These are phyloP conservation scores for Drosophila pseudoobscura DNA, from an alignment of 1,140 invertebrate genomes.

Conservation along the genomic window DNA sequence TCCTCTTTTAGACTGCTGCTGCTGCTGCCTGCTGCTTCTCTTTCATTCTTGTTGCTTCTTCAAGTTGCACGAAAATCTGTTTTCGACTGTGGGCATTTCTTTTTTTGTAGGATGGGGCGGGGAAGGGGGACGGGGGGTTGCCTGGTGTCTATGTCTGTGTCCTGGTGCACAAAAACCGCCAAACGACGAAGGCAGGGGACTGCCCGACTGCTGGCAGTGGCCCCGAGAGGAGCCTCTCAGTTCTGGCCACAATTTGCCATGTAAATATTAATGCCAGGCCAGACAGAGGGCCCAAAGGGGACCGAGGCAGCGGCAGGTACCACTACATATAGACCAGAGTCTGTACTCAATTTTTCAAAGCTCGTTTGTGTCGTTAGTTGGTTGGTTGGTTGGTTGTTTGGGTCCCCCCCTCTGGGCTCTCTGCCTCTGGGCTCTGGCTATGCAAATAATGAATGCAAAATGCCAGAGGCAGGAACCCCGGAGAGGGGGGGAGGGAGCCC, in stretches of 20 bases:
- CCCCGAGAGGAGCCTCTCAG: conserved; percentile 43
- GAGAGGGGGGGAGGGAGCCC: neutral
- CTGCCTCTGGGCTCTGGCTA: conserved; percentile 48
- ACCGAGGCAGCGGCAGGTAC: neutral
- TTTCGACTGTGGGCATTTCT: conserved; percentile 67
- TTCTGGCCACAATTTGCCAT: conserved; percentile 74
- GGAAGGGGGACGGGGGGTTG: neutral
- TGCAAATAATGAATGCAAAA: conserved; percentile 80
- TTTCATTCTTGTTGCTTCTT: conserved; percentile 13
- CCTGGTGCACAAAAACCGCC: conserved; percentile 58
- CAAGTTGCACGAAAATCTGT: conserved; percentile 57
- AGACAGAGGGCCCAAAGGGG: conserved; percentile 28
- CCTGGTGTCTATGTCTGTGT: conserved; percentile 28
- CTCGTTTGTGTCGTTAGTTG: conserved; percentile 67
- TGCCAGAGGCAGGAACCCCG: conserved; percentile 28
- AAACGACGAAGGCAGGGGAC: conserved; percentile 35
- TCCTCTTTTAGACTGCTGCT: neutral
- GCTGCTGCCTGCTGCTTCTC: neutral
- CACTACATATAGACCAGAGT: conserved; percentile 10
- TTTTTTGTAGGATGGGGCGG: neutral
- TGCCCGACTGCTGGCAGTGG: no score
- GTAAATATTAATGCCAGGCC: conserved; percentile 75
- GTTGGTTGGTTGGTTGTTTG: conserved; percentile 25
- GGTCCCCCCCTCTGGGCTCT: conserved; percentile 22
- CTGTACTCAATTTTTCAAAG: conserved; percentile 76